Evolutionary conservation across 2,888 invertebrate genomes (phyloP), one percentile per base, ranked within the genome.

Genomic region (Eulithis prunata): DNA sequence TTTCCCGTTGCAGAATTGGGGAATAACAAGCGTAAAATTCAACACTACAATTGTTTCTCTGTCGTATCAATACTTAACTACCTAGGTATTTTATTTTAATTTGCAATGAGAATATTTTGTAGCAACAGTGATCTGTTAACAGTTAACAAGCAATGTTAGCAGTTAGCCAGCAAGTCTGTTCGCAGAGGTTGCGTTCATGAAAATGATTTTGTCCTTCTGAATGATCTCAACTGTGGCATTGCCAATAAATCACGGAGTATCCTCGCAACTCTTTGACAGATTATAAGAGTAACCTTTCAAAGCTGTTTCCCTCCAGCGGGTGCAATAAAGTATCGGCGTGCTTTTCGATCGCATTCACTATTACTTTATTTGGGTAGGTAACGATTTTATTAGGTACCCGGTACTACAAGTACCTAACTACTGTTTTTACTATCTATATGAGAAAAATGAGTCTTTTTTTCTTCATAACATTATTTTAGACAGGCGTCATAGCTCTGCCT

Each of bases 241-340:
- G 77, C 77, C 78, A 77, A 77, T 78, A 74, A 78, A 75, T 75
- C 75, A 67, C 55, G 52, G 51, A 67, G 47, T 13, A 59, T 63
- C 52, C 55, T 63, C 59, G 54, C 66, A 67, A 64, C 67, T 57
- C 67, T 68, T 64, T 64, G 67, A 67, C 67, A 51, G 67, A 67
- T 60, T 60, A 60, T 49, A 59, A 51, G 54, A 55, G 60, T 49
- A 59, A 63, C 52, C 67, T 63, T 62, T 56, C 43, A 60, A 67
- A 67, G 60, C 71, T 66, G 73, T 61, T 59, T 43, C 52, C 52
- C 21, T 62, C 38, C 38, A 56, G 66, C 66, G 51, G 57, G 38
- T 57, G 64, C 57, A 66, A 64, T 66, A 69, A 68, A 59, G 63
- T 71, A 71, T 71, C 73, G 69, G 70, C 64, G 71, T 21, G 72